Evolutionary conservation across 2,797 vertebrate species (phyloP).

Genomic region (Phoeniculus purpureus): DNA sequence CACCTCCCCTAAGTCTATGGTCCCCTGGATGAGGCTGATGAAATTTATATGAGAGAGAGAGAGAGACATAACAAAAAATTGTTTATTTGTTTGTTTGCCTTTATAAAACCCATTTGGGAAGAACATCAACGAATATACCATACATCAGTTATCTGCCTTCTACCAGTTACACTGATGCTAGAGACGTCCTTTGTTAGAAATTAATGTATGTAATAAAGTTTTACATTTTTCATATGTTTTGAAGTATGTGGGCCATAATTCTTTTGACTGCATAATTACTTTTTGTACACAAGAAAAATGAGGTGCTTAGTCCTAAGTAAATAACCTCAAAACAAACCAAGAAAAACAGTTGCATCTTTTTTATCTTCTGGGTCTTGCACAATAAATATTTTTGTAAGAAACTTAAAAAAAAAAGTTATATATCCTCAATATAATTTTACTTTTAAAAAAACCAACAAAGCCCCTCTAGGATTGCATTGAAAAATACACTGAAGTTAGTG

Average conservation of each 20-base stretch:
- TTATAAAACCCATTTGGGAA: conserved; percentile 83
- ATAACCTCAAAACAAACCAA: conserved; percentile 82
- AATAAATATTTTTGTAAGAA: conserved; percentile 78
- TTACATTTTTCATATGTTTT: conserved; percentile 87
- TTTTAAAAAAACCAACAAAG: neutral
- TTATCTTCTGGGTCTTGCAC: conserved; percentile 71
- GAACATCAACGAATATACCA: conserved; percentile 71
- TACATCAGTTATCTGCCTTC: conserved; percentile 81
- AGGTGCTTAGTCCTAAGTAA: conserved; percentile 82
- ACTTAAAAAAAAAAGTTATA: conserved; percentile 48
- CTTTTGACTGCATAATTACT: conserved; percentile 86
- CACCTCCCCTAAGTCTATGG: conserved; percentile 1
- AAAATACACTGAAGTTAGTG: conserved; percentile 34
- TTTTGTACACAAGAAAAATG: conserved; percentile 84
- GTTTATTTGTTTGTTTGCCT: conserved; percentile 84
- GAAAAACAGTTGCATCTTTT: conserved; percentile 78
- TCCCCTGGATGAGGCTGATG: conserved; percentile 46
- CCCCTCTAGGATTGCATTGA: neutral
- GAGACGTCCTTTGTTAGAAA: conserved; percentile 82
- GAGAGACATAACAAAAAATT: conserved; percentile 77
- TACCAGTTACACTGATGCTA: conserved; percentile 76
- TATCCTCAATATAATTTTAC: conserved; percentile 27
- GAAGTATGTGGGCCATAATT: conserved; percentile 83
- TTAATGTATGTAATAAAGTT: conserved; percentile 86
- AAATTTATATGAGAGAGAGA: conserved; percentile 75